These are phyloP conservation scores for Parotocinclus haroldoi DNA, from an alignment of 2,797 vertebrate genomes.

Conservation along the genomic window DNA sequence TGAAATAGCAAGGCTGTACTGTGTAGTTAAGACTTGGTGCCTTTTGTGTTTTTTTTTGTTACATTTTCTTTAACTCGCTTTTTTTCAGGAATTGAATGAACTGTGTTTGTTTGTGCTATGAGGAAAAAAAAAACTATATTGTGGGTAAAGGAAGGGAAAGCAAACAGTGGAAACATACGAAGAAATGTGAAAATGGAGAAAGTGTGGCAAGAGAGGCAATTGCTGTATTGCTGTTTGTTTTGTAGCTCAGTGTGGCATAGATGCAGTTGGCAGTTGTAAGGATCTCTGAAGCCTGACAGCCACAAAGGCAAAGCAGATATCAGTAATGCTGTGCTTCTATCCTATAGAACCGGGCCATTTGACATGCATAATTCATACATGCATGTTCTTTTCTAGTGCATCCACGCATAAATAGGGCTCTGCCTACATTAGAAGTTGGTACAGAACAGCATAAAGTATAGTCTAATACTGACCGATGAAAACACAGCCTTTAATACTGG, in stretches of 20 bases:
- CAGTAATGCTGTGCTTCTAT: slow-evolving; percentile 41
- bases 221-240: slow-evolving; percentile 28
- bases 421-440: too few relatives aligned
- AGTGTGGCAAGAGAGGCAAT: slow-evolving; percentile 17
- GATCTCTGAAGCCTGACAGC: slow-evolving; percentile 49
- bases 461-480: too few relatives aligned
- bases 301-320: slow-evolving; percentile 47
- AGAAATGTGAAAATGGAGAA: slow-evolving; percentile 1
- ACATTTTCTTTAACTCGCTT: slow-evolving; percentile 3
- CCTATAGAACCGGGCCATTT: slow-evolving; percentile 53
- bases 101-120: not conserved
- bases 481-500: too few relatives aligned
- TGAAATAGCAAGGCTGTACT: slow-evolving; percentile 13
- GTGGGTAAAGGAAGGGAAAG: slow-evolving; percentile 2
- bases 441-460: too few relatives aligned
- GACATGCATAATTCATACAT: slow-evolving; percentile 52
- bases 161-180: slow-evolving; percentile 19
- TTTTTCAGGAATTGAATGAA: slow-evolving; percentile 30
- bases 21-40: not conserved
- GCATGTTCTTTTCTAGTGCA: slow-evolving; percentile 36
- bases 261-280: slow-evolving; percentile 40
- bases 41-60: slow-evolving; percentile 25
- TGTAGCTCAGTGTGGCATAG: slow-evolving; percentile 30
- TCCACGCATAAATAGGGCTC: too few relatives aligned
- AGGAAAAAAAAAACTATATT: not conserved